These are phyloP conservation scores for Linyphia triangularis DNA, from an alignment of 2,888 invertebrate species.

Conservation along the genomic window DNA sequence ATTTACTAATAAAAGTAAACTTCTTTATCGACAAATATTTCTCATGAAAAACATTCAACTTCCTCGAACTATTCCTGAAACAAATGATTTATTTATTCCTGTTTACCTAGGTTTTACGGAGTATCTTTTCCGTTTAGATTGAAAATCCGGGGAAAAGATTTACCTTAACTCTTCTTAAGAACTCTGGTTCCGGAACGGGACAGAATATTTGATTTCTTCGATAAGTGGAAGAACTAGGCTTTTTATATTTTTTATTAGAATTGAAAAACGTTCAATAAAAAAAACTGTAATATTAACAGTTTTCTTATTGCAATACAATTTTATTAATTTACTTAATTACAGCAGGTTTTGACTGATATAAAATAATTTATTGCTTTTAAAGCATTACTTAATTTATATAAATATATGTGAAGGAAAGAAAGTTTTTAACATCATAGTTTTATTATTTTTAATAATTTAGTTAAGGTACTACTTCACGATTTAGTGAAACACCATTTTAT, in stretches of 20 bases:
- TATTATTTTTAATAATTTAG: too few relatives aligned
- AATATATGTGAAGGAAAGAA: too few relatives aligned
- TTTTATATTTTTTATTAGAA: background rate
- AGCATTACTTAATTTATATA: too few relatives aligned
- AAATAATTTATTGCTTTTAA: too few relatives aligned
- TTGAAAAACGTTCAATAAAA: background rate
- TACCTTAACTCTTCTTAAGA: conserved; percentile 24
- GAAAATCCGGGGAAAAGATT: conserved; percentile 34
- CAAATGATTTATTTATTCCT: conserved; percentile 33
- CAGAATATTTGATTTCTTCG: conserved; percentile 4
- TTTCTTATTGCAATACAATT: too few relatives aligned
- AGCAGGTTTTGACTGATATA: too few relatives aligned
- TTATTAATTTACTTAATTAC: too few relatives aligned
- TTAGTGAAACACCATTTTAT: too few relatives aligned
- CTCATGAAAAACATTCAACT: background rate
- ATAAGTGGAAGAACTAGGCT: background rate
- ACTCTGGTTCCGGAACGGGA: conserved; percentile 15
- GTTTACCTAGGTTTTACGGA: background rate
- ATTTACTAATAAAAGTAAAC: too few relatives aligned
- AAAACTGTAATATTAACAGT: background rate
- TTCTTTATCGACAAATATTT: too few relatives aligned
- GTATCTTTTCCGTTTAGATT: conserved; percentile 21
- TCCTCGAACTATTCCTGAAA: background rate
- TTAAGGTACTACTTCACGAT: too few relatives aligned
- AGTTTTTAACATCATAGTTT: too few relatives aligned